Evolutionary conservation across 2,888 invertebrate genomes (phyloP).

Genomic region (Parasteatoda lunata): DNA sequence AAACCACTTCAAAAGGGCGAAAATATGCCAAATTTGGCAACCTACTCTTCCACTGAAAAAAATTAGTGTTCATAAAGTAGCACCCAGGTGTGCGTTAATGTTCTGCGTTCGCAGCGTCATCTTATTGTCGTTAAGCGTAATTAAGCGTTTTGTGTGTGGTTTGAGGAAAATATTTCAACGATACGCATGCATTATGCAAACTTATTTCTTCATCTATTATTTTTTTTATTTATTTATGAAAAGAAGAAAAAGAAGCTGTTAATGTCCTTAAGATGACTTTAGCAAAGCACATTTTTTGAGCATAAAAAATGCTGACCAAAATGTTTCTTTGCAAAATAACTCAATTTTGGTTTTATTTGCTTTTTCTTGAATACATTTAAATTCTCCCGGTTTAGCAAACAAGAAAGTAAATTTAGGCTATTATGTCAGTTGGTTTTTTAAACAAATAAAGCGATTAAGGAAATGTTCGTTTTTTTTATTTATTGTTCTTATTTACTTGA

Average conservation of each 20-base stretch:
- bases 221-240: constrained; percentile 28
- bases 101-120: constrained; percentile 40
- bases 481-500: too few relatives aligned
- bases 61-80: constrained; percentile 52
- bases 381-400: too few relatives aligned
- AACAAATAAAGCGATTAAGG: too few relatives aligned
- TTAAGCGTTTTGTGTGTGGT: constrained; percentile 43
- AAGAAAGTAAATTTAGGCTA: too few relatives aligned
- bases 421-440: too few relatives aligned
- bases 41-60: neutral
- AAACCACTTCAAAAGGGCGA: neutral
- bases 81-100: constrained; percentile 61
- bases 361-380: too few relatives aligned
- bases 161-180: constrained; percentile 29
- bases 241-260: constrained; percentile 33
- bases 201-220: neutral
- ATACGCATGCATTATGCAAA: constrained; percentile 58
- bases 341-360: neutral
- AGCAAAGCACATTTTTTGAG: constrained; percentile 13
- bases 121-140: constrained; percentile 64
- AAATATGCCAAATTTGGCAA: constrained; percentile 43
- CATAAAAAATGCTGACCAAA: constrained; percentile 29
- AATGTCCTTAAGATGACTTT: constrained; percentile 61
- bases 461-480: too few relatives aligned
- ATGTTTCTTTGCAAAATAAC: constrained; percentile 12